These are phyloP conservation scores for Holotrichia oblita DNA, from an alignment of 1,140 invertebrate genomes.

Conservation along the genomic window DNA sequence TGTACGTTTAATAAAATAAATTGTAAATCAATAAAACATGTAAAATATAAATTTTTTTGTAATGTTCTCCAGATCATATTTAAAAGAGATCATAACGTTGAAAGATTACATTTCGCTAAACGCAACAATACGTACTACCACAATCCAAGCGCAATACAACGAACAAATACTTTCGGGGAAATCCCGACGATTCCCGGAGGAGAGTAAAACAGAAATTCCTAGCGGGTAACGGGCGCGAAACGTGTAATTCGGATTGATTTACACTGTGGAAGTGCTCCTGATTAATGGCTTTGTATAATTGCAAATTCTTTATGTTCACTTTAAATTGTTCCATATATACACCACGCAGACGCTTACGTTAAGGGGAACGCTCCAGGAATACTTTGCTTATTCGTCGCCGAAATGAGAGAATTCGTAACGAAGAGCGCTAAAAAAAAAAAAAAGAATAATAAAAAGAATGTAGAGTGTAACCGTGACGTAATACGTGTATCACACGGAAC, in stretches of 20 bases:
- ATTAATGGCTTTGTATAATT: slow-evolving; percentile 60
- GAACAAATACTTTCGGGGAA: slow-evolving; percentile 37
- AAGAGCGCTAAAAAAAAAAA: slow-evolving; percentile 16
- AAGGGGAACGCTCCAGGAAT: neutral
- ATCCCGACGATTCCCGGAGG: slow-evolving; percentile 51
- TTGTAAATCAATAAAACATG: no score
- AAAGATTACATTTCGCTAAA: slow-evolving; percentile 10
- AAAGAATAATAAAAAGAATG: no score
- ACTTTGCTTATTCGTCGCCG: neutral
- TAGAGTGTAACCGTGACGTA: no score
- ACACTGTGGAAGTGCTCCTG: slow-evolving; percentile 58
- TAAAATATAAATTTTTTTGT: no score
- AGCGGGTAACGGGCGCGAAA: slow-evolving; percentile 54
- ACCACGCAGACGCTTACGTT: neutral
- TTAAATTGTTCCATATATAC: slow-evolving; percentile 45
- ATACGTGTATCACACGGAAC: neutral
- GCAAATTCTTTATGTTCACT: slow-evolving; percentile 60
- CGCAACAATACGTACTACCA: neutral
- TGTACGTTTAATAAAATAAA: no score
- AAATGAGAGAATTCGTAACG: slow-evolving; percentile 2
- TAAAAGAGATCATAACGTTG: no score
- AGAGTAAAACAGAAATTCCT: slow-evolving; percentile 51
- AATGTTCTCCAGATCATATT: no score
- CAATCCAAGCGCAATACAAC: slow-evolving; percentile 19
- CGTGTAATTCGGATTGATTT: slow-evolving; percentile 60